Base-by-base conservation (phyloP, 2,888 invertebrate species). In the Torymus texanus region DNA sequence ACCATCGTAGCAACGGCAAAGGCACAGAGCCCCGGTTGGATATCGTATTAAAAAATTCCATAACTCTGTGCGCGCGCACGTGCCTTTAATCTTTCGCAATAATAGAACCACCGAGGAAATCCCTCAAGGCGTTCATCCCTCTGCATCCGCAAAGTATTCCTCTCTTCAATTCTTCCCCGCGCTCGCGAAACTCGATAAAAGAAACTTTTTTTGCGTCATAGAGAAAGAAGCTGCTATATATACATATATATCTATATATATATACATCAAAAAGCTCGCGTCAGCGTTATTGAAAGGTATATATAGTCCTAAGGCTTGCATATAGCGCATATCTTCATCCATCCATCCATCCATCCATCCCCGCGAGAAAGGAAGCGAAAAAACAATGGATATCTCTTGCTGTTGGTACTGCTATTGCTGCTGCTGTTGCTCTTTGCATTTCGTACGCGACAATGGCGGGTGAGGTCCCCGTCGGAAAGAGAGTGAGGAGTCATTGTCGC, bases 11-110 rank as follows among this genome's bases (percentile, higher is more conserved):
- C 5, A 5, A 8, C 8, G 5, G 41, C 41, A 41, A 41, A 41
- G 10, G 41, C 41, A 8, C n/a, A 8, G 8, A 5, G 41, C 41
- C 41, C 8, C 41, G 8, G 5, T 8, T 8, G 41, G 41, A 41
- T 41, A 5, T 5, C 5, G 74, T 56, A 70, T 75, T 70, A 79
- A 70, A 78, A 79, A 79, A 75, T 79, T 70, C 74, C 79, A 75
- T 58, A 68, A 63, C 70, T 59, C 70, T 1, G 41, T 1, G 41
- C 21, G 21, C 21, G 21, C 21, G 21, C 21, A 2, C 21, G 21
- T 21, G 21, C 59, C 63, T 78, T 79, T 74, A 74, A 74, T 79
- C 74, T 75, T 56, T 59, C 51, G 77, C 18, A 66, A 65, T 77
- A 77, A 77, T 66, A 75, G 61, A 59, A 8, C 13, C 11, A 51